A percentile compares a stretch with the other conserved stretches of the same genome.
These are phyloP conservation scores for Drosophila monieri DNA, from an alignment of 2,888 invertebrate species.

Conservation along the genomic window DNA sequence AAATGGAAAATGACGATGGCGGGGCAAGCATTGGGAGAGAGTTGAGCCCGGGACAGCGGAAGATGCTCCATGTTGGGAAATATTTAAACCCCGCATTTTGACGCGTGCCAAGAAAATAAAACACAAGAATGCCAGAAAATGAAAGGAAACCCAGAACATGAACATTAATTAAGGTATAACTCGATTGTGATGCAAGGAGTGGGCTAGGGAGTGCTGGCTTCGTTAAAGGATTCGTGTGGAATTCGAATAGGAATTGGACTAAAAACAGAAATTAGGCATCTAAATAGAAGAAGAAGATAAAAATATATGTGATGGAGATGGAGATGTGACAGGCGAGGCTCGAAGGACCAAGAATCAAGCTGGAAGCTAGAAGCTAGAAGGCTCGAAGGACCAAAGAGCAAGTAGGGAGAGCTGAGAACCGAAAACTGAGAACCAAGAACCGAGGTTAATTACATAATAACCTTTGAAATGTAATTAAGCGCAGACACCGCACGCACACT, in stretches of 20 bases:
- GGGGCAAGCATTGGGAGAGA: no score
- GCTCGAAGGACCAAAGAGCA: constrained; percentile 17
- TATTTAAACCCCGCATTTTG: constrained; percentile 43
- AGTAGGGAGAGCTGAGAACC: no score
- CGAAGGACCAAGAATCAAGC: constrained; percentile 16
- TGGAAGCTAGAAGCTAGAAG: no score
- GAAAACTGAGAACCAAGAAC: constrained; percentile 19
- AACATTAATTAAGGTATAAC: constrained; percentile 66
- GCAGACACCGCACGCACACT: constrained; percentile 14
- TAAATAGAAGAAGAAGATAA: not conserved
- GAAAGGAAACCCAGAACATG: constrained; percentile 45
- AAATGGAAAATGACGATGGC: constrained; percentile 17
- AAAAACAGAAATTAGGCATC: not conserved
- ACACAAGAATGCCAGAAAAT: constrained; percentile 9
- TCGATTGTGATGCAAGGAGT: constrained; percentile 37
- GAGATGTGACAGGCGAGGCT: constrained; percentile 35
- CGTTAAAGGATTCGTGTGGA: constrained; percentile 23
- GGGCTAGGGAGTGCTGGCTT: not conserved
- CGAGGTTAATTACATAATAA: constrained; percentile 67
- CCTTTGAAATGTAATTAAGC: constrained; percentile 62
- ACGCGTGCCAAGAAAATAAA: constrained; percentile 41
- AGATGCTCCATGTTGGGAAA: constrained; percentile 31
- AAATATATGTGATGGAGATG: not conserved
- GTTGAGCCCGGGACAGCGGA: no score
- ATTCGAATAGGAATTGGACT: not conserved